These are phyloP conservation scores for Psammodynastes pulverulentus DNA, from an alignment of 2,113 vertebrate species.

Conservation along the genomic window DNA sequence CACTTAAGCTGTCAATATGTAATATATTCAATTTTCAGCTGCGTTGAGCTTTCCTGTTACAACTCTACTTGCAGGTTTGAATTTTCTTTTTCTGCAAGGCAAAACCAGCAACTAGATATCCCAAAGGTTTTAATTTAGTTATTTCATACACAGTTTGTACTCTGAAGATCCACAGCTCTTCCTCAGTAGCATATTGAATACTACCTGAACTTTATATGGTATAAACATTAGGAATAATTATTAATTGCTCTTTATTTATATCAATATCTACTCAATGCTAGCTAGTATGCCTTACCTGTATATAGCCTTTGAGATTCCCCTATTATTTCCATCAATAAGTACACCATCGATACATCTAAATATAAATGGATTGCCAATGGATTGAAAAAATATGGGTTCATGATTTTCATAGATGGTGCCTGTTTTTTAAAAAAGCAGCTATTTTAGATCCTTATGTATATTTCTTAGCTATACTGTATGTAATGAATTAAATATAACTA, in stretches of 20 bases:
- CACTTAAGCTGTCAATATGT: background rate
- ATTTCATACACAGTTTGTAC: background rate
- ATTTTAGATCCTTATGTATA: conserved; percentile 29
- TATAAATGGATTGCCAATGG: conserved; percentile 90
- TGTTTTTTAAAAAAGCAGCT: conserved; percentile 58
- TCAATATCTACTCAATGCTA: background rate
- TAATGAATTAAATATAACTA: background rate
- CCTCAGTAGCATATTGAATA: background rate
- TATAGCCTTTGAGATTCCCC: conserved; percentile 85
- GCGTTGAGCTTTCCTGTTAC: background rate
- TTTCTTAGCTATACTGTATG: background rate
- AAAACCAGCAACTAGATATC: background rate
- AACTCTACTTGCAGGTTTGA: background rate
- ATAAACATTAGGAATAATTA: background rate
- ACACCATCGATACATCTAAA: conserved; percentile 90
- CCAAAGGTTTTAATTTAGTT: background rate
- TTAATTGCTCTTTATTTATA: background rate
- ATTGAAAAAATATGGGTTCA: conserved; percentile 92
- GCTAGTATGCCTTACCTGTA: conserved; percentile 73
- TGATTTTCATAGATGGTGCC: conserved; percentile 87
- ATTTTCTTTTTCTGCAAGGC: background rate
- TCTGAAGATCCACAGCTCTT: background rate
- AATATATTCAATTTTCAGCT: background rate
- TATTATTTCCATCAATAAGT: conserved; percentile 91
- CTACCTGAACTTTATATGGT: background rate